A percentile compares a stretch with the other conserved stretches of the same genome.
These are phyloP conservation scores for Noctua comes DNA, from an alignment of 2,888 invertebrate species.

Conservation along the genomic window DNA sequence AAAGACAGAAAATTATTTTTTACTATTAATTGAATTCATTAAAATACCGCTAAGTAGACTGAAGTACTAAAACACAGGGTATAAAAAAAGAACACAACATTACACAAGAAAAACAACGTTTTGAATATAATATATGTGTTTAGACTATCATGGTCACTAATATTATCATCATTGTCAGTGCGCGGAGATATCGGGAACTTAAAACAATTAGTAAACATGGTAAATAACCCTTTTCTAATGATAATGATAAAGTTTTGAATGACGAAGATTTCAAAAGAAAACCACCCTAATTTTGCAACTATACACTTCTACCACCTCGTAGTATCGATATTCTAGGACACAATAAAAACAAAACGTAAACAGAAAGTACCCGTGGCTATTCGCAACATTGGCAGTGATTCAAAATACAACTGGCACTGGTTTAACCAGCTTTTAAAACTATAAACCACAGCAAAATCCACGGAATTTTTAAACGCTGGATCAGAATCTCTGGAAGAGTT, in stretches of 20 bases:
- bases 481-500: not conserved
- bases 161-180: too few relatives aligned
- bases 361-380: constrained; percentile 6
- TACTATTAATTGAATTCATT: too few relatives aligned
- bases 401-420: constrained; percentile 43
- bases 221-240: too few relatives aligned
- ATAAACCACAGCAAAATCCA: constrained; percentile 28
- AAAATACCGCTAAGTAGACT: not conserved
- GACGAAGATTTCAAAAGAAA: not conserved
- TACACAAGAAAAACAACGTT: too few relatives aligned
- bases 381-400: constrained; percentile 46
- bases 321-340: not conserved
- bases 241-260: too few relatives aligned
- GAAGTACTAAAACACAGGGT: not conserved
- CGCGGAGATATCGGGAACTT: too few relatives aligned
- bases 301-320: not conserved
- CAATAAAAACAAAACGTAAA: constrained; percentile 12
- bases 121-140: too few relatives aligned
- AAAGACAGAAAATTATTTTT: not conserved
- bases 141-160: too few relatives aligned
- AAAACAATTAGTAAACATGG: too few relatives aligned
- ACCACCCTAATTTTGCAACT: not conserved
- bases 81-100: too few relatives aligned
- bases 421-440: constrained; percentile 39
- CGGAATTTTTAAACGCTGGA: constrained; percentile 18